Percentiles rank a stretch among this genome's conserved stretches.
phyloP scores from a whole-genome alignment of 35 echinoderm and acorn worm genomes.

The Anneissia japonica region DNA sequence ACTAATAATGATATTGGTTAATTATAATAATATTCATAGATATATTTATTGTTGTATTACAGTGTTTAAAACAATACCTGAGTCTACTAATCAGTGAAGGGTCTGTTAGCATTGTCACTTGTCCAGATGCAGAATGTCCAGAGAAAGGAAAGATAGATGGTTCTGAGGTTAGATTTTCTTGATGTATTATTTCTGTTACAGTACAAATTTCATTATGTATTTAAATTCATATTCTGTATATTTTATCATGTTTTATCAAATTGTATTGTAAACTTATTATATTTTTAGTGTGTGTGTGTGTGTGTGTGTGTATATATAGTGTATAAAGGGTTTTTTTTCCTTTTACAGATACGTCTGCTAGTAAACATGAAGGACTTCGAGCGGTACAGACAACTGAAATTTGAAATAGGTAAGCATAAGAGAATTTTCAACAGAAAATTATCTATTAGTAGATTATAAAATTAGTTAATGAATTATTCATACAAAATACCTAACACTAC shows the following conservation, averaged over 20 bases:
- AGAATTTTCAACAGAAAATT: too few species aligned
- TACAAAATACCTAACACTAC: too few species aligned
- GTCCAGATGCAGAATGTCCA: conserved; percentile 81
- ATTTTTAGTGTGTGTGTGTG: too few species aligned
- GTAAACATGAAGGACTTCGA: conserved; percentile 69
- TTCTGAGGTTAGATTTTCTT: conserved; percentile 44
- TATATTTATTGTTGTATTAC: too few species aligned
- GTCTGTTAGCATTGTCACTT: conserved; percentile 70
- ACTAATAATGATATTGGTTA: too few species aligned
- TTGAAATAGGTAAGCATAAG: conserved; percentile 86
- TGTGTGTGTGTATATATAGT: background rate
- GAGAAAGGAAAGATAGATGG: conserved; percentile 74
- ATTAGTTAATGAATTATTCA: too few species aligned
- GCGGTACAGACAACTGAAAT: conserved; percentile 62
- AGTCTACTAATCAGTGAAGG: conserved; percentile 69
- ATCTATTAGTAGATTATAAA: too few species aligned
- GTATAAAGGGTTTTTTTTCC: background rate
- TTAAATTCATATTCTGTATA: background rate
- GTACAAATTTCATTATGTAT: background rate
- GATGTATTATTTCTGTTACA: background rate
- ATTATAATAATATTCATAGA: too few species aligned
- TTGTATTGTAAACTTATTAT: too few species aligned
- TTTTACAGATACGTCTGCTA: conserved; percentile 54
- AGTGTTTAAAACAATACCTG: conserved; percentile 96
- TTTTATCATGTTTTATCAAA: too few species aligned